phyloP scores from a whole-genome alignment of 2,888 invertebrate genomes.

The Drosophila merina region DNA sequence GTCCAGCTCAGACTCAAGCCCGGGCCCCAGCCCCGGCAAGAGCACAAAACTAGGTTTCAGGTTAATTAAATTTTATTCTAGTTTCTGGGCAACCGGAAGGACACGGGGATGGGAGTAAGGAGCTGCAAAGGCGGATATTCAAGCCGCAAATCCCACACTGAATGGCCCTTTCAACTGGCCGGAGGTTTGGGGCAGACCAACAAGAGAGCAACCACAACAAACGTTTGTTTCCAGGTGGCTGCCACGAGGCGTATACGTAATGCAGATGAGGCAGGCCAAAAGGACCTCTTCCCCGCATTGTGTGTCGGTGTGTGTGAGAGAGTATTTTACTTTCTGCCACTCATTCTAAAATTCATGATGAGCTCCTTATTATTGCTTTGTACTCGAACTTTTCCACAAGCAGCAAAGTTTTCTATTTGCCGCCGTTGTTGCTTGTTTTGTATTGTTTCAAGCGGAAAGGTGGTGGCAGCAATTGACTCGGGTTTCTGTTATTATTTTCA shows the following conservation, averaged over 20 bases:
- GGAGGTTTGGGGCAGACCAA: slow-evolving; percentile 3
- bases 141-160: slow-evolving; percentile 41
- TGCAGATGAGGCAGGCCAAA: slow-evolving; percentile 27
- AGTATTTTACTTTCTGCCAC: slow-evolving; percentile 36
- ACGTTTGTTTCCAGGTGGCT: slow-evolving; percentile 41
- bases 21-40: not conserved
- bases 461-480: slow-evolving; percentile 40
- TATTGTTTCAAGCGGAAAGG: slow-evolving; percentile 37
- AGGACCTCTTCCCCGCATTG: slow-evolving; percentile 10
- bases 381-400: slow-evolving; percentile 44
- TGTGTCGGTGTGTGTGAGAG: slow-evolving; percentile 14
- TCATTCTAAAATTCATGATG: slow-evolving; percentile 55
- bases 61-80: slow-evolving; percentile 62
- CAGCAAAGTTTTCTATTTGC: slow-evolving; percentile 35
- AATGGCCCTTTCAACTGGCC: slow-evolving; percentile 43
- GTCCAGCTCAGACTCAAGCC: slow-evolving; percentile 18
- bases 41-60: slow-evolving; percentile 43
- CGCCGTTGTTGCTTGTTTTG: slow-evolving; percentile 42
- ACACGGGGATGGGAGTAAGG: not conserved
- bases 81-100: slow-evolving; percentile 34
- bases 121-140: not conserved
- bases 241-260: slow-evolving; percentile 44
- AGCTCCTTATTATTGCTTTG: slow-evolving; percentile 54
- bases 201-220: slow-evolving; percentile 31
- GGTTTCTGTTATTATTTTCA: slow-evolving; percentile 20